Evolutionary conservation across 2,797 vertebrate species (phyloP).

Genomic region (Rhynchotus rufescens): DNA sequence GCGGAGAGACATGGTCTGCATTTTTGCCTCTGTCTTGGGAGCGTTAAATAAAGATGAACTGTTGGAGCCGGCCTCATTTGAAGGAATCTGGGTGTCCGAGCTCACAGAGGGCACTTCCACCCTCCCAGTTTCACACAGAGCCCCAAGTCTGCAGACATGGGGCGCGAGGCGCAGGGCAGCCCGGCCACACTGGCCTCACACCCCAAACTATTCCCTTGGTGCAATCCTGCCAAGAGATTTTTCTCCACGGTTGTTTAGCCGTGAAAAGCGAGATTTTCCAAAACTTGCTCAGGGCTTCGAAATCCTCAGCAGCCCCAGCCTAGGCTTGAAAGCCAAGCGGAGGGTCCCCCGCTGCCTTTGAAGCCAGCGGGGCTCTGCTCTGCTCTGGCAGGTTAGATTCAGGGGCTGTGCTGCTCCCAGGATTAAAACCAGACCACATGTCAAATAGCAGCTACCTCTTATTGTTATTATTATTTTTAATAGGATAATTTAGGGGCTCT

Average conservation of each 20-base stretch:
- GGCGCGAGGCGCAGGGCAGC: not conserved
- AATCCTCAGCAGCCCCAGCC: not conserved
- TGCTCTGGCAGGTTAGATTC: conserved; percentile 68
- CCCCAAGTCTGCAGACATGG: not conserved
- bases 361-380: conserved; percentile 74
- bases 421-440: conserved; percentile 80
- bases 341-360: conserved; percentile 54
- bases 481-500: conserved; percentile 67
- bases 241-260: not conserved
- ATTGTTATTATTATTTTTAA: conserved; percentile 61
- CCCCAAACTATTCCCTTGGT: conserved; percentile 39
- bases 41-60: conserved; percentile 39
- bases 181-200: not conserved
- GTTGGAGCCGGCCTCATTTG: not conserved
- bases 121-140: conserved; percentile 21
- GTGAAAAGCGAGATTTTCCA: conserved; percentile 8
- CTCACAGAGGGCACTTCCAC: conserved; percentile 12
- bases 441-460: conserved; percentile 75
- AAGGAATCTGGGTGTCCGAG: not conserved
- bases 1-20: not conserved
- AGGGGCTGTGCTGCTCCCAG: conserved; percentile 67
- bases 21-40: conserved; percentile 41
- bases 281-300: not conserved
- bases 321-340: conserved; percentile 33
- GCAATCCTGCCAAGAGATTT: conserved; percentile 15